phyloP scores from a whole-genome alignment of 23 tunicate genomes.

The Pegea sp. region DNA sequence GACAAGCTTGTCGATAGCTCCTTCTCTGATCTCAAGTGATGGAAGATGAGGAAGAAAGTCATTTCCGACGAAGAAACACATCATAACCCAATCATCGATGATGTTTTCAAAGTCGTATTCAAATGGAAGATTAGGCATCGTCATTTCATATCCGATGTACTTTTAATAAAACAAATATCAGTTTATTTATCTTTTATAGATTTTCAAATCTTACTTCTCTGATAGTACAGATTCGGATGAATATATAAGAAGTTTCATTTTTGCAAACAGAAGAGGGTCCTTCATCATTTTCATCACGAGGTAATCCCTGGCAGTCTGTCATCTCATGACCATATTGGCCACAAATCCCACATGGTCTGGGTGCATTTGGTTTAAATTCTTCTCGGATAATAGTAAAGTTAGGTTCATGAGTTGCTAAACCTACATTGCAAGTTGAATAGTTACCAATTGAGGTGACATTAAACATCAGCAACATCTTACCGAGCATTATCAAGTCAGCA shows the following conservation, averaged over 20 bases:
- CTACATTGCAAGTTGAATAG: conserved; percentile 1
- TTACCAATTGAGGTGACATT: background rate
- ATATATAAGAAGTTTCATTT: conserved; percentile 66
- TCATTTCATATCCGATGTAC: conserved; percentile 66
- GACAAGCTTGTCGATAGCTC: conserved; percentile 95
- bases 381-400: conserved; percentile 92
- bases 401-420: conserved; percentile 95
- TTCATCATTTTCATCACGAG: conserved; percentile 29
- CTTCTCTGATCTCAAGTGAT: conserved; percentile 81
- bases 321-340: conserved; percentile 92
- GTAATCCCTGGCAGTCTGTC: conserved; percentile 76
- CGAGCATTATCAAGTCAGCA: conserved; percentile 96
- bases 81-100: conserved; percentile 97
- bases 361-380: conserved; percentile 82
- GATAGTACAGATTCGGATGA: conserved; percentile 56
- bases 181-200: background rate
- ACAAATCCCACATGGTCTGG: conserved; percentile 81
- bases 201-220: conserved; percentile 20
- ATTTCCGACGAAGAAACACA: conserved; percentile 99
- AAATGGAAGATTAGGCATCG: conserved; percentile 83
- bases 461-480: conserved; percentile 3
- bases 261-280: too few relatives aligned
- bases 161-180: background rate
- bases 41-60: conserved; percentile 97
- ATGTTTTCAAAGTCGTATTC: conserved; percentile 79